Percentiles rank a stretch among this genome's conserved stretches.
phyloP scores from a whole-genome alignment of 2,797 vertebrate species.

The Lycodopsis pacificus region DNA sequence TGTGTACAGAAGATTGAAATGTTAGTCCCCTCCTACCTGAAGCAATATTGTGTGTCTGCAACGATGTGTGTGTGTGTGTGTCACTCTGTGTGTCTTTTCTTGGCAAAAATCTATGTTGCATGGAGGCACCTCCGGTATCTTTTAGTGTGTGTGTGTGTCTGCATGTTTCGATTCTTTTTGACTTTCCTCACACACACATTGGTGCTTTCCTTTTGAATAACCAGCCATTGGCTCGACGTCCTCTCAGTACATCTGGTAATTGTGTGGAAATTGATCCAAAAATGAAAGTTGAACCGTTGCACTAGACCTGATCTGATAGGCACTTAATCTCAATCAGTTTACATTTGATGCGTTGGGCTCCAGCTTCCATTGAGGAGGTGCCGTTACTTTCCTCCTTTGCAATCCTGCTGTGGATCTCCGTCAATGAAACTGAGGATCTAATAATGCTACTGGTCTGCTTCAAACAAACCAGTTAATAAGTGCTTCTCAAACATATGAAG shows the following conservation, averaged over 20 bases:
- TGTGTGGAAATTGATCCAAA: not conserved
- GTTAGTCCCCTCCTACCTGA: constrained; percentile 55
- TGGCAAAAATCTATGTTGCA: not conserved
- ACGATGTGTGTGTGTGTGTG: not conserved
- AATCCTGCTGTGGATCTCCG: not conserved
- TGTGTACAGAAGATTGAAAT: constrained; percentile 71
- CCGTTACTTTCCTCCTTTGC: not conserved
- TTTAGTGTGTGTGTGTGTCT: not conserved
- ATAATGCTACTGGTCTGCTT: not conserved
- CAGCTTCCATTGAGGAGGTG: constrained; percentile 3
- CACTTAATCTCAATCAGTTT: not conserved
- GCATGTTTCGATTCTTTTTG: not conserved
- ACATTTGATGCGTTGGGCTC: constrained; percentile 1
- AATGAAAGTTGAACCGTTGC: not conserved
- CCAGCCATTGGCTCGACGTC: not conserved
- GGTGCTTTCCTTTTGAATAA: constrained; percentile 7
- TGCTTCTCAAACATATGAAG: not conserved
- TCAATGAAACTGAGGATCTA: not conserved
- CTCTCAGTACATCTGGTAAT: constrained; percentile 9
- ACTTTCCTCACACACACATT: not conserved
- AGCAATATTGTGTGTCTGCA: constrained; percentile 37
- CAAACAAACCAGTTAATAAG: not conserved
- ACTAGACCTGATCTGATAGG: not conserved
- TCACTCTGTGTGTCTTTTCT: not conserved
- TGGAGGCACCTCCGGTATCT: not conserved